Base-by-base conservation (phyloP, 64 coral and sea anemone genomes). In the Hydrozoanthus tunicans region DNA sequence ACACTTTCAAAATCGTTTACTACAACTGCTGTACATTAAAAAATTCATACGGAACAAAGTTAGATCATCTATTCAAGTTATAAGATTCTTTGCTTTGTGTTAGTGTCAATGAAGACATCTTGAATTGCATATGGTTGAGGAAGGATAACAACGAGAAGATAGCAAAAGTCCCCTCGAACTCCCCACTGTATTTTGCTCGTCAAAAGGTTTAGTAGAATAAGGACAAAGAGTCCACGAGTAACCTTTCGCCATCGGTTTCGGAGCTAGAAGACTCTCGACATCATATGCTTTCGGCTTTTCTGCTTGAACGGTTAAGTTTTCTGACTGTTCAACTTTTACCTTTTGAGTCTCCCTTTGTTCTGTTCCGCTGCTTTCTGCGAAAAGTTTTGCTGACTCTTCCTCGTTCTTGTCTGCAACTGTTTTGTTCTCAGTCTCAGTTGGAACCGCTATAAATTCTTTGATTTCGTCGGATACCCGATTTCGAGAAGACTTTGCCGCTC, bases 361-460 rank as follows among this genome's bases (percentile, higher is more conserved):
- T 69, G 15, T 59, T 13, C n/a, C 84, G 3, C 56, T 88, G 84
- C 25, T 73, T 2, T 32, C 55, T 88, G 55, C 12, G 11, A 43
- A 32, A 11, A 5, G 14, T 71, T n/a, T 8, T 73, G 23, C 59
- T 0, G 68, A 11, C 7, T 74, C 55, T 1, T 73, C 84, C 17
- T 58, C 24, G 13, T 2, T 71, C 23, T 57, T 69, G 3, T 4
- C 54, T 58, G 82, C 6, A 20, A 55, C 3, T 56, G 53, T 10
- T 15, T 71, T 86, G 5, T 70, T 73, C 10, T 69, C 20, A 0
- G 59, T 56, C 6, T 73, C 32, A 43, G 0, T 88, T 1, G 84
- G 84, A 74, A 88, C 84, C 24, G 24, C 54, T 72, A 88, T 88
- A 15, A 88, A 73, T 88, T 88, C 84, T 88, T 88, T 88, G 20